Evolutionary conservation across 2,888 invertebrate genomes (phyloP), one percentile per base, ranked within the genome.

Genomic region (Shargacucullia verbasci): DNA sequence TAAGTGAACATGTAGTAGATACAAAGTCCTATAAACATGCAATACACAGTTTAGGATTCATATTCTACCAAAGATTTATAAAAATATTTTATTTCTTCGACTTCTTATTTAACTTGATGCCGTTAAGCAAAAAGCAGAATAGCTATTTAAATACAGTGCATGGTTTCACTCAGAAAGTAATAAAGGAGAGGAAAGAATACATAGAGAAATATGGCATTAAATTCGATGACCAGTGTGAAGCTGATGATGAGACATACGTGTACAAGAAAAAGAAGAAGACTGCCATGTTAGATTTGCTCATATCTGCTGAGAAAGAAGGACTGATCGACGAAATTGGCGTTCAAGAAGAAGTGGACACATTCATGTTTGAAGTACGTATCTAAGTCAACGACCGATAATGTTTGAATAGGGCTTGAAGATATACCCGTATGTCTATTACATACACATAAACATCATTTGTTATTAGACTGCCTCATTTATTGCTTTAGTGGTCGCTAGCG

Each of bases 271-370:
- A 91, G 77, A 95, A 94, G 61, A 94, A 94, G 15, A 85, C 92
- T n/a, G 95, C 95, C 0, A 94, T 95, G 95, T 78, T 95, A 39
- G 95, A 95, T 80, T 86, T 95, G 12, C 76, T 95, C 10, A 70
- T 95, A 25, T 78, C 86, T 5, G 95, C 94, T 0, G 92, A 95
- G 63, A 82, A 86, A 15, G 87, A 93, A 2, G 94, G 93, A 0
- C 74, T 83, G 8, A 95, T 95, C 31, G 91, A 94, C 66, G 90
- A 92, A 46, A 76, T 80, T 40, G 95, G 95, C 2, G 94, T 95
- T 55, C 91, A 94, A 70, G 95, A 95, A 76, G 95, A 95, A 86
- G 95, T 95, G 0, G 95, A 95, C 59, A 95, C 95, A 0, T 95
- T 96, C 59, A 95, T 95, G 94, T 95, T 95, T 73, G 95, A 95